Percentiles rank a stretch among this genome's conserved stretches.
Evolutionary conservation across 1,140 invertebrate species (phyloP).

Genomic region (Hirudo medicinalis): DNA sequence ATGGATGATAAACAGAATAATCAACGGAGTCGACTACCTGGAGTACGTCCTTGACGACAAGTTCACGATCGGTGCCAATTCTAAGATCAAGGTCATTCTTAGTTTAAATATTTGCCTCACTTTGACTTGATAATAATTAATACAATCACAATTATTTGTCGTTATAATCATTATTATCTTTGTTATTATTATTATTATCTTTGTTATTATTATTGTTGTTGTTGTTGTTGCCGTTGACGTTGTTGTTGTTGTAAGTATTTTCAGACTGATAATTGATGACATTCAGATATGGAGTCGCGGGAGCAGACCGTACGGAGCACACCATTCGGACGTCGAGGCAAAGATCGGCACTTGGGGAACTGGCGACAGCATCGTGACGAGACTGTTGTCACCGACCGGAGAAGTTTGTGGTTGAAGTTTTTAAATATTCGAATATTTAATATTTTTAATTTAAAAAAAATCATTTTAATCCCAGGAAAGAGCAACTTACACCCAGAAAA

Average conservation of each 20-base stretch:
- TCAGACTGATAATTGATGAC: not conserved
- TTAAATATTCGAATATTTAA: not conserved
- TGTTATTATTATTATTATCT: no score
- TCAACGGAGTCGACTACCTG: slow-evolving; percentile 25
- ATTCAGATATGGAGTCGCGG: not conserved
- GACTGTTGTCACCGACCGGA: not conserved
- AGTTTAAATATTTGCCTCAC: not conserved
- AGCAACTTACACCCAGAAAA: slow-evolving; percentile 6
- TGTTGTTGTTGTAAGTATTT: not conserved
- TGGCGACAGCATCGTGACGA: not conserved
- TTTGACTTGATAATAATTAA: not conserved
- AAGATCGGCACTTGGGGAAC: not conserved
- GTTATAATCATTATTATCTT: no score
- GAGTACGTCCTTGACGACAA: slow-evolving; percentile 7
- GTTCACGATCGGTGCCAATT: not conserved
- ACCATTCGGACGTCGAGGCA: not conserved
- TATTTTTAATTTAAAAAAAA: not conserved
- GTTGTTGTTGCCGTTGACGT: no score
- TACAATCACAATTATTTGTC: not conserved
- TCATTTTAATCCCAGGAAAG: slow-evolving; percentile 1
- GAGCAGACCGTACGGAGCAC: not conserved
- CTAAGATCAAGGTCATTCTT: slow-evolving; percentile 4
- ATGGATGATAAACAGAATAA: slow-evolving; percentile 29
- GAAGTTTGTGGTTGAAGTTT: not conserved
- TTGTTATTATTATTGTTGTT: no score